These are phyloP conservation scores for Triplophysa siluroides DNA, from an alignment of 2,113 vertebrate genomes.

Conservation along the genomic window DNA sequence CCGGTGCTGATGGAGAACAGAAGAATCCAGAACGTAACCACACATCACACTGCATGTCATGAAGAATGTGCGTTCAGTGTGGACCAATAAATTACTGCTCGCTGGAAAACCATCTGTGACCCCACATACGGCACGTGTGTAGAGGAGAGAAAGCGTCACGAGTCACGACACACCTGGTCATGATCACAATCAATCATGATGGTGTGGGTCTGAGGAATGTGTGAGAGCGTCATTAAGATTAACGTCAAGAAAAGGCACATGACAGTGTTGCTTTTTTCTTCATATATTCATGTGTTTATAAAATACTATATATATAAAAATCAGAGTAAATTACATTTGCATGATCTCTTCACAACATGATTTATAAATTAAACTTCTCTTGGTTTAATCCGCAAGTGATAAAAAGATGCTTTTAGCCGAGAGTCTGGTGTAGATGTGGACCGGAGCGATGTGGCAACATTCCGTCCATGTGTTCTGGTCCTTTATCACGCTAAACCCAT, in stretches of 20 bases:
- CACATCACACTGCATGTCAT: too few species aligned
- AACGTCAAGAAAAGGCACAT: not conserved
- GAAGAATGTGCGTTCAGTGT: too few species aligned
- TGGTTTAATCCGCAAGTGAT: conserved; percentile 43
- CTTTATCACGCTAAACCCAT: not conserved
- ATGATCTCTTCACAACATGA: conserved; percentile 49
- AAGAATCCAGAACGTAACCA: not conserved
- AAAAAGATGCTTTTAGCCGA: conserved; percentile 45
- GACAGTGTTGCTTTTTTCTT: conserved; percentile 57
- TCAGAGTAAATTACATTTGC: conserved; percentile 60
- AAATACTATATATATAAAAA: conserved; percentile 61
- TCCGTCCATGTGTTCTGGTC: not conserved
- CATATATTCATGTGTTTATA: conserved; percentile 54
- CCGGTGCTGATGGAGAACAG: not conserved
- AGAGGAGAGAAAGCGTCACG: too few species aligned
- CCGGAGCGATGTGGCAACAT: not conserved
- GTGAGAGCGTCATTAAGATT: too few species aligned
- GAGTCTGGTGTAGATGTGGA: not conserved
- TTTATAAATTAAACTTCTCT: conserved; percentile 48
- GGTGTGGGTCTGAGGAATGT: too few species aligned
- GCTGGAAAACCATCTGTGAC: too few species aligned
- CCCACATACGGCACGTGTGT: too few species aligned
- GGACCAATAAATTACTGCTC: too few species aligned
- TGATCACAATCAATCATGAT: too few species aligned
- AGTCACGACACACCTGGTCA: too few species aligned